Percentiles rank a stretch among this genome's conserved stretches.
Conservation (phyloP, 2,113 vertebrate genomes). For the Puntigrus tetrazona region DNA sequence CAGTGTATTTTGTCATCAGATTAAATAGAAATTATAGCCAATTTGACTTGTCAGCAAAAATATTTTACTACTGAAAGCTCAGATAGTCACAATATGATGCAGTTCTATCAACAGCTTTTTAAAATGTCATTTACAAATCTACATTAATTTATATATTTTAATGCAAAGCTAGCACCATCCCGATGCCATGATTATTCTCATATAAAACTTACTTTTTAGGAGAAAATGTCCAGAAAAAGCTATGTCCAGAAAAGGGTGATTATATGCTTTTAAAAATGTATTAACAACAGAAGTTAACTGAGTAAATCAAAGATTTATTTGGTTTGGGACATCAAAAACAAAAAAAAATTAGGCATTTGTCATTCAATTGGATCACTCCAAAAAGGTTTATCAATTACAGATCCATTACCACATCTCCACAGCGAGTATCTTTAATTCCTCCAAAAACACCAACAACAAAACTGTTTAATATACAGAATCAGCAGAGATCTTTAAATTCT, state of each 20-base stretch:
- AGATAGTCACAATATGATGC: background rate
- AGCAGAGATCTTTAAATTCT: background rate
- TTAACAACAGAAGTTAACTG: background rate
- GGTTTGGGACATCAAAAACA: background rate
- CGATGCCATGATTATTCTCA: background rate
- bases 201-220: no score
- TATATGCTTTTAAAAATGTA: background rate
- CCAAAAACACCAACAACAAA: constrained; percentile 1
- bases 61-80: background rate
- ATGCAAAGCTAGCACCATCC: background rate
- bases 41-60: background rate
- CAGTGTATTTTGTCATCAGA: background rate
- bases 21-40: background rate
- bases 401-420: background rate
- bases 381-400: background rate
- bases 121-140: no score
- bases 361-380: background rate
- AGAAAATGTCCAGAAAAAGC: background rate
- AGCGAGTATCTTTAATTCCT: background rate
- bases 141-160: no score
- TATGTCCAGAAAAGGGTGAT: background rate
- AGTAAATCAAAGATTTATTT: constrained; percentile 14
- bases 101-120: background rate
- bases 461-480: background rate
- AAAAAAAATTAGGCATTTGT: background rate